Percentiles rank a stretch among this genome's conserved stretches.
Evolutionary conservation across 2,797 vertebrate species (phyloP).

Genomic region (Numenius phaeopus): DNA sequence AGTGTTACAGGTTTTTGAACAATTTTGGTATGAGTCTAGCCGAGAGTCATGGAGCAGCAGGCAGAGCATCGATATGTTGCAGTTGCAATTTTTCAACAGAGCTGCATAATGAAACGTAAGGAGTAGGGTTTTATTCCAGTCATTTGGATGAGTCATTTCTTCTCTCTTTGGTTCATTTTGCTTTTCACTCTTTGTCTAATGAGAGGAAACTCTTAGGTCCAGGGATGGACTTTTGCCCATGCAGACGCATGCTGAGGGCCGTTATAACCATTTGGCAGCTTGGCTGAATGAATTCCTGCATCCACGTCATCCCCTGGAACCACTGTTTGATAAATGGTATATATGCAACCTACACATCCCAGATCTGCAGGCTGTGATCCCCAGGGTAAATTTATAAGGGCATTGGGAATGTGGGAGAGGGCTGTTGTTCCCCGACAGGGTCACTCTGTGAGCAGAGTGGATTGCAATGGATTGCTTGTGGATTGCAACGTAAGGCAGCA

Average conservation of each 20-base stretch:
- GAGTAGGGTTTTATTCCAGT: not conserved
- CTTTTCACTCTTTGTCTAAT: not conserved
- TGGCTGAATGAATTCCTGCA: not conserved
- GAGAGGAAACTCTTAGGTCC: not conserved
- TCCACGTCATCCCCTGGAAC: not conserved
- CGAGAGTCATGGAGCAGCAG: not conserved
- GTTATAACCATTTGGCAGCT: not conserved
- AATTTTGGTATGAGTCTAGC: not conserved
- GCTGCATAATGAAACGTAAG: not conserved
- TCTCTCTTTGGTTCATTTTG: not conserved
- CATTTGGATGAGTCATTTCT: not conserved
- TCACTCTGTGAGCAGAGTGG: not conserved
- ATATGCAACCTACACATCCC: not conserved
- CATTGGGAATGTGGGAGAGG: not conserved
- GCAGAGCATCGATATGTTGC: not conserved
- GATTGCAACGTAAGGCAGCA: not conserved
- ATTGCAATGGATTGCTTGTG: not conserved
- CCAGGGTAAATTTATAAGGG: not conserved
- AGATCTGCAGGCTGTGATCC: not conserved
- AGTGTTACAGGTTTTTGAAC: not conserved
- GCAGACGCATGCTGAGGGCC: not conserved
- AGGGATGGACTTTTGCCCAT: not conserved
- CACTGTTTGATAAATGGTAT: not conserved
- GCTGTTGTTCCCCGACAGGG: accelerated
- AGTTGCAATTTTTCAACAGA: not conserved